Percentiles rank a stretch among this genome's conserved stretches.
Conservation (phyloP, 1,140 invertebrate species). For the Euwallacea fornicatus region DNA sequence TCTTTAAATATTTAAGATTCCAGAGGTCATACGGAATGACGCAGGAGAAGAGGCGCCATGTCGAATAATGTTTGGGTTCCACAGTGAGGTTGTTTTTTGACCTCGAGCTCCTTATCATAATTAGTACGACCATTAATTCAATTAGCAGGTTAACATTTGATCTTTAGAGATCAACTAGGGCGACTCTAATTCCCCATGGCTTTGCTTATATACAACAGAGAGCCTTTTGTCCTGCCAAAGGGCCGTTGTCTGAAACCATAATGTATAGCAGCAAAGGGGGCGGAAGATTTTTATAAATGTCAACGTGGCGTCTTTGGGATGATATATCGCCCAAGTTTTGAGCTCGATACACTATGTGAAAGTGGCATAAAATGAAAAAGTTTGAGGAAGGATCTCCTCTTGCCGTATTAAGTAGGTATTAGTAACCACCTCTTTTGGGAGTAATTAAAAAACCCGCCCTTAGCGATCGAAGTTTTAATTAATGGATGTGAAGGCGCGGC, state of each 20-base stretch:
- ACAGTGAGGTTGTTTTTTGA: not conserved
- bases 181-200: no score
- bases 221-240: not conserved
- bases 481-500: conserved; percentile 10
- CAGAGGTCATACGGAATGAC: no score
- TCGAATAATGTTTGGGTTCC: conserved; percentile 2
- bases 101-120: not conserved
- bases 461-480: conserved; percentile 16
- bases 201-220: not conserved
- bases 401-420: no score
- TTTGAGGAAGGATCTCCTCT: no score
- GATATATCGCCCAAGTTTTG: conserved; percentile 14
- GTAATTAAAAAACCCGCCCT: conserved; percentile 8
- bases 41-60: conserved; percentile 4
- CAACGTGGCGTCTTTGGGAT: conserved; percentile 8
- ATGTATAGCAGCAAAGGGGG: not conserved
- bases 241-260: no score
- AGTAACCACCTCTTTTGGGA: not conserved
- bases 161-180: no score
- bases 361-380: no score
- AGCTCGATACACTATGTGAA: conserved; percentile 10
- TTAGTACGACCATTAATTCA: not conserved
- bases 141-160: not conserved
- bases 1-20: no score
- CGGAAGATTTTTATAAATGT: conserved; percentile 20